Percentiles rank a stretch among this genome's conserved stretches.
Conservation (phyloP, 2,113 vertebrate genomes). For the Dinomys branickii region DNA sequence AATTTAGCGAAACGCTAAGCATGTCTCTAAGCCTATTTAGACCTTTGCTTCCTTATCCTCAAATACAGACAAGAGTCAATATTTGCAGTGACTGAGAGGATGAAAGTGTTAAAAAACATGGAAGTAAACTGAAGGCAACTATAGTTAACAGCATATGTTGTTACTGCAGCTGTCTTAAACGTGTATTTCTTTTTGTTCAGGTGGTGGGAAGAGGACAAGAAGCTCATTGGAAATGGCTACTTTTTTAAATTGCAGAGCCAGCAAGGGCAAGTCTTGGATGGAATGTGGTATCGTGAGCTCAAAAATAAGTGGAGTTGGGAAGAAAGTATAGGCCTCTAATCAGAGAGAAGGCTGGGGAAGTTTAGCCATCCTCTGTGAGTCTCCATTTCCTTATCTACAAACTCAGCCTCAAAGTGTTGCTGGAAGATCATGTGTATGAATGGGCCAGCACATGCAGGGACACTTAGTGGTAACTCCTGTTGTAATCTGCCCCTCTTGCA, state of each 20-base stretch:
- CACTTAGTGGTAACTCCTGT: fast-evolving
- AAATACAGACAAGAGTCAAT: neutral
- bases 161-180: neutral
- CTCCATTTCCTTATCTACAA: neutral
- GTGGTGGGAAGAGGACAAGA: neutral
- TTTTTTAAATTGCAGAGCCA: neutral
- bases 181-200: neutral
- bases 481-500: neutral
- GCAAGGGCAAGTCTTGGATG: neutral
- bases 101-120: neutral
- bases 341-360: neutral
- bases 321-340: neutral
- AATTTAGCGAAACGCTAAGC: neutral
- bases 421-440: fast-evolving
- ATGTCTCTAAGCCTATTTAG: neutral
- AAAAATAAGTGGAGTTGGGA: neutral
- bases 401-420: neutral
- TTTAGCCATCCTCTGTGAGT: neutral
- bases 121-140: neutral
- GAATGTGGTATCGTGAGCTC: neutral
- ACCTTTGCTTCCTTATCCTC: neutral
- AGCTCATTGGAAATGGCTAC: neutral
- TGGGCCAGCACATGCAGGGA: fast-evolving
- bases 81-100: neutral
- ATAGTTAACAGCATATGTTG: neutral